phyloP scores from a whole-genome alignment of 1,140 invertebrate species.

The Diachasmimorpha longicaudata region DNA sequence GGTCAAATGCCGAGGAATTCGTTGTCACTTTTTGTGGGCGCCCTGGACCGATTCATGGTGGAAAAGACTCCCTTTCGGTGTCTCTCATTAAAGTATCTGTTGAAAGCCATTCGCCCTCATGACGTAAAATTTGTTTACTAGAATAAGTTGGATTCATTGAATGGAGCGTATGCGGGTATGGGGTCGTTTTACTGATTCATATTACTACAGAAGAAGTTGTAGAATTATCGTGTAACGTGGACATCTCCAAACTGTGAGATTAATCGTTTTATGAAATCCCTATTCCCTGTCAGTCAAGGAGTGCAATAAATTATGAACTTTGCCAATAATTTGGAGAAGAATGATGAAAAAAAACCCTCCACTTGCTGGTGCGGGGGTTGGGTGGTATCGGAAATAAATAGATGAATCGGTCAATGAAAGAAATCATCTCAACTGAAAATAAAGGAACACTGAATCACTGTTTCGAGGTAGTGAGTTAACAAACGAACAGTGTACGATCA shows the following conservation, averaged over 20 bases:
- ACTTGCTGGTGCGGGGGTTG: too few relatives aligned
- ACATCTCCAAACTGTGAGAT: too few relatives aligned
- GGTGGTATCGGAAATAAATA: neutral
- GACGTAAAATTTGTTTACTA: neutral
- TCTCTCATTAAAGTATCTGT: neutral
- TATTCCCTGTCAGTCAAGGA: too few relatives aligned
- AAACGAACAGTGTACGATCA: neutral
- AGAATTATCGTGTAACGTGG: too few relatives aligned
- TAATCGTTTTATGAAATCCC: too few relatives aligned
- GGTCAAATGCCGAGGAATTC: conserved; percentile 56
- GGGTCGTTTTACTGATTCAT: too few relatives aligned
- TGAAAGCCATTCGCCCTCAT: neutral
- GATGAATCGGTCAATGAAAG: neutral
- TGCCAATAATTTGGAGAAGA: too few relatives aligned
- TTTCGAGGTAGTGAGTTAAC: neutral
- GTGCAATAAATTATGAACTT: too few relatives aligned
- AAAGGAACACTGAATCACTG: neutral
- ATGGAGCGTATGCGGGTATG: neutral
- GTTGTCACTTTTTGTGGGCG: conserved; percentile 50
- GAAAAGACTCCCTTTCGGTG: neutral
- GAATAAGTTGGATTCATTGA: neutral
- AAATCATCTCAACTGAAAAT: neutral
- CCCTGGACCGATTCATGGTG: conserved; percentile 7
- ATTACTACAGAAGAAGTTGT: too few relatives aligned
- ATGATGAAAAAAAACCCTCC: too few relatives aligned